phyloP scores from a whole-genome alignment of 92 coral and sea anemone species.

The Porites evermanni region DNA sequence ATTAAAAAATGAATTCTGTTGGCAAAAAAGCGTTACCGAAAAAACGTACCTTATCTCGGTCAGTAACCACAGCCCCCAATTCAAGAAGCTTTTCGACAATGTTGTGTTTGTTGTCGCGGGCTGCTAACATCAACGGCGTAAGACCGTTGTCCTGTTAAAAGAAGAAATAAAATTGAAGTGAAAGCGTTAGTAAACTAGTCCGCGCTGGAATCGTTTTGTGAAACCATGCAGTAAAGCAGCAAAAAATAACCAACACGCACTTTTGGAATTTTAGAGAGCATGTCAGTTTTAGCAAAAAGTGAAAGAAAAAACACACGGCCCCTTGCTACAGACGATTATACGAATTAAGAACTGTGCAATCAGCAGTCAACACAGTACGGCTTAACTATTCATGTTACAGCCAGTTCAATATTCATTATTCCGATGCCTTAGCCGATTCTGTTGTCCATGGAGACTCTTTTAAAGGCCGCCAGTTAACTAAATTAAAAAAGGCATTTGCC shows the following conservation, averaged over 20 bases:
- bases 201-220: neutral
- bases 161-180: neutral
- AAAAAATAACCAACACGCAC: neutral
- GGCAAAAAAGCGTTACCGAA: neutral
- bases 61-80: constrained; percentile 87
- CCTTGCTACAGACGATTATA: neutral
- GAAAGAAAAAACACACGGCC: neutral
- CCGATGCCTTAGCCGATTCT: constrained; percentile 5
- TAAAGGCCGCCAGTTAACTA: neutral
- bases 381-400: neutral
- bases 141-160: constrained; percentile 87
- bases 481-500: constrained; percentile 24
- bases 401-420: constrained; percentile 23
- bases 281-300: neutral
- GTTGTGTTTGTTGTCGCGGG: constrained; percentile 88
- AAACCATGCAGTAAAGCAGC: neutral
- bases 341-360: constrained; percentile 19
- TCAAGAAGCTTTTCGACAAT: constrained; percentile 94
- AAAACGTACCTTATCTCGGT: constrained; percentile 78
- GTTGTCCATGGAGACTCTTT: neutral
- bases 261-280: constrained; percentile 4
- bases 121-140: constrained; percentile 98
- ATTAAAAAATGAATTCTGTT: constrained; percentile 29
- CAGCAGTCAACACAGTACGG: constrained; percentile 5
- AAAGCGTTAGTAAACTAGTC: neutral